Conservation (phyloP, 2,888 invertebrate species). For the Protophormia terraenovae region DNA sequence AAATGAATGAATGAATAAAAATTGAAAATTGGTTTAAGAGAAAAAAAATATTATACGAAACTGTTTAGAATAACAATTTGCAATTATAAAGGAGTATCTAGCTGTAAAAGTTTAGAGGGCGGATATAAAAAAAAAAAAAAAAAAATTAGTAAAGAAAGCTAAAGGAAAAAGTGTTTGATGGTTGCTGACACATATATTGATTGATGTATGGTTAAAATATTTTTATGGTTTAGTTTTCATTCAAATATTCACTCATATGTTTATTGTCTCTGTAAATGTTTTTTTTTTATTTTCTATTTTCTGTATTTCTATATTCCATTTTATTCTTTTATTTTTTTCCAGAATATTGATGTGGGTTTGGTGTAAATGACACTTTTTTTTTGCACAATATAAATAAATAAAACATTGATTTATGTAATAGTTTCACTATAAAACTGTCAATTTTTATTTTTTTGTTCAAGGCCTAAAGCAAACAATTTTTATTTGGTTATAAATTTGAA, state of each 20-base stretch:
- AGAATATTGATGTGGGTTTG: conserved; percentile 67
- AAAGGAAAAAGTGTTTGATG: conserved; percentile 35
- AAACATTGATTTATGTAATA: conserved; percentile 66
- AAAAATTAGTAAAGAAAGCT: neutral
- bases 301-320: neutral
- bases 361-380: conserved; percentile 65
- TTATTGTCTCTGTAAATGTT: conserved; percentile 61
- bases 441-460: conserved; percentile 7
- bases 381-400: conserved; percentile 61
- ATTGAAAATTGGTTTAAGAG: conserved; percentile 13
- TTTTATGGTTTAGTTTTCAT: conserved; percentile 51
- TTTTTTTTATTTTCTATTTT: conserved; percentile 7
- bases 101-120: neutral
- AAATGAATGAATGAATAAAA: neutral
- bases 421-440: conserved; percentile 65
- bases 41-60: neutral
- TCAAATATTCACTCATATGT: conserved; percentile 42
- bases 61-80: conserved; percentile 54
- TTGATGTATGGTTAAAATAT: conserved; percentile 54
- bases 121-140: neutral
- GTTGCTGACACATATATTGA: conserved; percentile 14
- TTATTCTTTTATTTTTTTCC: conserved; percentile 10
- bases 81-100: conserved; percentile 4
- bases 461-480: neutral
- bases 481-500: conserved; percentile 39